Conservation (phyloP, 2,888 invertebrate genomes). For the Drosophila prolongata region DNA sequence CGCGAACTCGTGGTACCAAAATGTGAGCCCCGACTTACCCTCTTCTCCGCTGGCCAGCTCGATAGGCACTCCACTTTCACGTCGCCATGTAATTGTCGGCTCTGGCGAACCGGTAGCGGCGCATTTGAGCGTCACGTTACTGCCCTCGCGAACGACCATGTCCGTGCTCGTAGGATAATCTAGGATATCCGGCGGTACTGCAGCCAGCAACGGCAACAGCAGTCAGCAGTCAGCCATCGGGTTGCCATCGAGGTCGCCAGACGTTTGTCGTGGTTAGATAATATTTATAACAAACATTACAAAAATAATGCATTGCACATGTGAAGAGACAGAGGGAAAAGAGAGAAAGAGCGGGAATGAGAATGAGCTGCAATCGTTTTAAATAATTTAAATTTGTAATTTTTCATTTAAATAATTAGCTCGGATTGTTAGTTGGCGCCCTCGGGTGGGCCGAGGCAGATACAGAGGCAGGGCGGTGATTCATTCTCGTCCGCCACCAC, state of each 20-base stretch:
- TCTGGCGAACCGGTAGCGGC: slow-evolving; percentile 94
- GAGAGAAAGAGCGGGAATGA: not conserved
- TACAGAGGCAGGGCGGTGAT: slow-evolving; percentile 22
- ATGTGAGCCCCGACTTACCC: slow-evolving; percentile 85
- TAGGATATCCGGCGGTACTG: slow-evolving; percentile 94
- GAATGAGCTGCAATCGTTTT: slow-evolving; percentile 42
- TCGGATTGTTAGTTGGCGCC: slow-evolving; percentile 7
- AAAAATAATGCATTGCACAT: slow-evolving; percentile 37
- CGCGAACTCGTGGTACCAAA: slow-evolving; percentile 7
- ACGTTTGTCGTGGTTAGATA: slow-evolving; percentile 62
- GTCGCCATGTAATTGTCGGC: slow-evolving; percentile 94
- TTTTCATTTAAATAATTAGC: slow-evolving; percentile 69
- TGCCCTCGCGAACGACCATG: slow-evolving; percentile 94
- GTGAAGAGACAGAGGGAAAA: slow-evolving; percentile 32
- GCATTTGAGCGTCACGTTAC: slow-evolving; percentile 93
- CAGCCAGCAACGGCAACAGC: slow-evolving; percentile 45
- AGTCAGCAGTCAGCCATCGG: slow-evolving; percentile 27
- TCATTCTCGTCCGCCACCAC: slow-evolving; percentile 18
- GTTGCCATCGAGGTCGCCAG: slow-evolving; percentile 66
- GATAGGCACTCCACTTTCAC: slow-evolving; percentile 92
- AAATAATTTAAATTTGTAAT: slow-evolving; percentile 45
- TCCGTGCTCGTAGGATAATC: slow-evolving; percentile 94
- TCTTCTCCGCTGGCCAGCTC: slow-evolving; percentile 89
- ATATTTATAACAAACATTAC: slow-evolving; percentile 60
- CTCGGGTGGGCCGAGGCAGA: slow-evolving; percentile 1